A percentile compares a stretch with the other conserved stretches of the same genome.
Conservation (phyloP, 2,888 invertebrate genomes). For the Dyspetes luteomarginatus region DNA sequence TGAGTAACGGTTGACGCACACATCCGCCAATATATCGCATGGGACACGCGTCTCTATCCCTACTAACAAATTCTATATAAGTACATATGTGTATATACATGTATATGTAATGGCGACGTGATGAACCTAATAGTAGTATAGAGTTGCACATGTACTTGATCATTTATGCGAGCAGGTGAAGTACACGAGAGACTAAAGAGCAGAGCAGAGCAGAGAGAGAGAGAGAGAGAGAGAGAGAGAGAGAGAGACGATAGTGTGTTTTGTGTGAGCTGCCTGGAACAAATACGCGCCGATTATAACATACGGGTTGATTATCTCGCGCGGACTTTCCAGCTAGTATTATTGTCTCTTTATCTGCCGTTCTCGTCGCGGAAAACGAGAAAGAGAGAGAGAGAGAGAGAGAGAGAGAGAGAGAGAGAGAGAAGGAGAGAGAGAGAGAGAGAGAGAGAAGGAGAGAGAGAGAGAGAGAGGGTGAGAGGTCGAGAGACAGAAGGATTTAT, state of each 20-base stretch:
- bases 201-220: conserved; percentile 16
- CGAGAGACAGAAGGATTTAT: conserved; percentile 55
- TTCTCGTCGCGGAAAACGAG: conserved; percentile 44
- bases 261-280: conserved; percentile 78
- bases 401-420: conserved; percentile 1
- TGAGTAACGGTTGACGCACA: conserved; percentile 47
- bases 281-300: conserved; percentile 82
- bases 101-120: conserved; percentile 8
- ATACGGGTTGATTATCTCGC: conserved; percentile 83
- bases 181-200: conserved; percentile 39
- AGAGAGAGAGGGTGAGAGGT: too few relatives aligned
- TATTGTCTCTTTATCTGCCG: conserved; percentile 70
- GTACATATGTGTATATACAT: neutral
- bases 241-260: conserved; percentile 73
- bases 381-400: conserved; percentile 11
- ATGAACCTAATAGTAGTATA: conserved; percentile 11
- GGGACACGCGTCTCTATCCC: conserved; percentile 42
- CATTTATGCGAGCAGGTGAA: conserved; percentile 77
- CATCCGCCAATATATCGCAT: conserved; percentile 37
- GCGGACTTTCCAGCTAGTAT: conserved; percentile 80
- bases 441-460: neutral
- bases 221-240: conserved; percentile 12
- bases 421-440: neutral
- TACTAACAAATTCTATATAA: neutral
- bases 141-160: conserved; percentile 61